These are phyloP conservation scores for Neotoma lepida DNA, from an alignment of 2,113 vertebrate species.

Conservation along the genomic window DNA sequence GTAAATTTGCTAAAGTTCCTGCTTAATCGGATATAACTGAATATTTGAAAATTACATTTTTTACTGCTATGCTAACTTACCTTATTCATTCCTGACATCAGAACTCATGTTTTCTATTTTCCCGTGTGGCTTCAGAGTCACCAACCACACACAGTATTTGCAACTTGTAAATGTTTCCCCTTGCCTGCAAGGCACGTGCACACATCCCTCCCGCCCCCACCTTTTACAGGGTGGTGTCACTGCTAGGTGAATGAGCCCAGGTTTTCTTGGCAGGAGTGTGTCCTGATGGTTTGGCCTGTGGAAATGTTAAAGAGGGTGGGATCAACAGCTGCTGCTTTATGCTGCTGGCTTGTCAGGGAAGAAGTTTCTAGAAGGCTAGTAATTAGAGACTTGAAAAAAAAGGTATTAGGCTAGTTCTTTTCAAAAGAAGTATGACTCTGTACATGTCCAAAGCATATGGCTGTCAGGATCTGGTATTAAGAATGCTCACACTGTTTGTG, in stretches of 20 bases:
- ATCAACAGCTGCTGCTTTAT: neutral
- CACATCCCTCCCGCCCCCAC: neutral
- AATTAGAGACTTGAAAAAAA: neutral
- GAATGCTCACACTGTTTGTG: neutral
- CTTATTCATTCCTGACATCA: neutral
- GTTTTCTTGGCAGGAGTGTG: neutral
- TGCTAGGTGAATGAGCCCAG: neutral
- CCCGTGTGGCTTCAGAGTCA: neutral
- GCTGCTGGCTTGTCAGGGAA: neutral
- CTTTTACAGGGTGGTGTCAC: neutral
- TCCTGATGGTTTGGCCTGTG: neutral
- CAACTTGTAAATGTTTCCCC: neutral
- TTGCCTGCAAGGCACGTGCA: neutral
- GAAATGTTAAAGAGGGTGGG: neutral
- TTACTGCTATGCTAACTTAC: neutral
- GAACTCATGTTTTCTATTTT: neutral
- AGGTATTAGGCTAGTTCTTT: neutral
- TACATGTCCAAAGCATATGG: neutral
- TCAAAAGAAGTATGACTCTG: neutral
- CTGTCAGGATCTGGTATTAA: neutral
- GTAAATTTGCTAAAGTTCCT: conserved; percentile 24
- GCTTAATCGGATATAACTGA: neutral
- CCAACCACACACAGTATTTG: neutral
- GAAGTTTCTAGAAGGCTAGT: conserved; percentile 34
- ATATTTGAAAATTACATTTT: neutral